These are phyloP conservation scores for Dorcus hopei DNA, from an alignment of 2,888 invertebrate genomes.

Conservation along the genomic window DNA sequence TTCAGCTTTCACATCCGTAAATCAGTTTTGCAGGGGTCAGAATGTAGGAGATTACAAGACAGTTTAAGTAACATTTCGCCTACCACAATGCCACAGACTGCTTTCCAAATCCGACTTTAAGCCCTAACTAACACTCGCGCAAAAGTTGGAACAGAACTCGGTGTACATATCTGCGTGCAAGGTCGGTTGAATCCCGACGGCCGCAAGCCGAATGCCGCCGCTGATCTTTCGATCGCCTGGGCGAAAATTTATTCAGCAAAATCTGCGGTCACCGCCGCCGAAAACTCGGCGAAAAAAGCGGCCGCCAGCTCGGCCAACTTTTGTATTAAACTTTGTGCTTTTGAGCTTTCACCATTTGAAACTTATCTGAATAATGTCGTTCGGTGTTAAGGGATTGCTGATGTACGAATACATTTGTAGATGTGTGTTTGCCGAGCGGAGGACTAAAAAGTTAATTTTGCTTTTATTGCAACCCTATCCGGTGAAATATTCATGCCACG, in stretches of 20 bases:
- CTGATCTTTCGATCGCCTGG: conserved; percentile 16
- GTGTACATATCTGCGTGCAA: neutral
- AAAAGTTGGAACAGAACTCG: conserved; percentile 25
- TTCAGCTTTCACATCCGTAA: too few species aligned
- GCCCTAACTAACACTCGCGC: conserved; percentile 29
- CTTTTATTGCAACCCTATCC: too few species aligned
- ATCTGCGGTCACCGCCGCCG: conserved; percentile 19
- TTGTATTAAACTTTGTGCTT: conserved; percentile 31
- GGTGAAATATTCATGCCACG: too few species aligned
- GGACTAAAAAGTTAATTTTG: too few species aligned
- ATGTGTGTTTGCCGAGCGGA: conserved; percentile 10
- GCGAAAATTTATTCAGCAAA: conserved; percentile 24
- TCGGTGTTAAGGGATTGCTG: conserved; percentile 18
- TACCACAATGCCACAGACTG: conserved; percentile 6
- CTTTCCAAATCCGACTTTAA: conserved; percentile 29
- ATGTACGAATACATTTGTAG: conserved; percentile 22
- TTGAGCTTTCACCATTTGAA: conserved; percentile 18
- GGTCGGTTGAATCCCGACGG: neutral
- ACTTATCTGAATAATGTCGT: conserved; percentile 24
- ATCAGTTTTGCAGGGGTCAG: neutral
- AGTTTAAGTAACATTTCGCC: conserved; percentile 21
- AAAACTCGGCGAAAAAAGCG: conserved; percentile 20
- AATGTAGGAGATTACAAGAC: conserved; percentile 21
- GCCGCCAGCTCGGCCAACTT: conserved; percentile 22
- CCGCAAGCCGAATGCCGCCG: neutral